phyloP scores from a whole-genome alignment of 2,888 invertebrate genomes.

The Parapristionchus giblindavisi region DNA sequence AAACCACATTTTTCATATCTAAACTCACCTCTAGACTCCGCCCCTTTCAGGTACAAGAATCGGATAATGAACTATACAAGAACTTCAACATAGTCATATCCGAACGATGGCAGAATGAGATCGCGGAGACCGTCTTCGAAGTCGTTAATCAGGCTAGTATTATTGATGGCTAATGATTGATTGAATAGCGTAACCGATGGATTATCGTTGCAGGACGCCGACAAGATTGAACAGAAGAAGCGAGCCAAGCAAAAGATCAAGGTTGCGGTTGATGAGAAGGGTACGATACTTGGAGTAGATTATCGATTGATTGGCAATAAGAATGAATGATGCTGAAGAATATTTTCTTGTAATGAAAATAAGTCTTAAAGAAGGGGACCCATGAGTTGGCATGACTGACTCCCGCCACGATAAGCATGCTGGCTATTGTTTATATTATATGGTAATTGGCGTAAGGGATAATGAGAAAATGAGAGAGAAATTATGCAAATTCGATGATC shows the following conservation, averaged over 20 bases:
- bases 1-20: too few relatives aligned
- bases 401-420: too few relatives aligned
- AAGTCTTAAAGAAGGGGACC: too few relatives aligned
- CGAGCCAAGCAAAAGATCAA: constrained; percentile 92
- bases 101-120: constrained; percentile 98
- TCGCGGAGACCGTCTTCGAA: constrained; percentile 76
- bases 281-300: constrained; percentile 72
- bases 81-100: constrained; percentile 98
- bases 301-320: neutral
- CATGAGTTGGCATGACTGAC: too few relatives aligned
- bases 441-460: too few relatives aligned
- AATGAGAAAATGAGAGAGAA: too few relatives aligned
- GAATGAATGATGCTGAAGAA: neutral
- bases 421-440: too few relatives aligned
- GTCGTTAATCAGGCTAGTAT: constrained; percentile 46
- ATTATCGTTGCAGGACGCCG: constrained; percentile 81
- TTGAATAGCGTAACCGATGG: neutral
- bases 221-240: constrained; percentile 92
- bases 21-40: too few relatives aligned
- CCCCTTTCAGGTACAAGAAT: constrained; percentile 81
- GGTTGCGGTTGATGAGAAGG: constrained; percentile 92
- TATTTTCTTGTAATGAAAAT: too few relatives aligned
- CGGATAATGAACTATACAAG: constrained; percentile 97
- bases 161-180: too few relatives aligned
- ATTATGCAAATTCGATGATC: too few relatives aligned